Evolutionary conservation across 2,888 invertebrate genomes (phyloP), one percentile per base, ranked within the genome.

Genomic region (Hirtodrosophila histrioides): DNA sequence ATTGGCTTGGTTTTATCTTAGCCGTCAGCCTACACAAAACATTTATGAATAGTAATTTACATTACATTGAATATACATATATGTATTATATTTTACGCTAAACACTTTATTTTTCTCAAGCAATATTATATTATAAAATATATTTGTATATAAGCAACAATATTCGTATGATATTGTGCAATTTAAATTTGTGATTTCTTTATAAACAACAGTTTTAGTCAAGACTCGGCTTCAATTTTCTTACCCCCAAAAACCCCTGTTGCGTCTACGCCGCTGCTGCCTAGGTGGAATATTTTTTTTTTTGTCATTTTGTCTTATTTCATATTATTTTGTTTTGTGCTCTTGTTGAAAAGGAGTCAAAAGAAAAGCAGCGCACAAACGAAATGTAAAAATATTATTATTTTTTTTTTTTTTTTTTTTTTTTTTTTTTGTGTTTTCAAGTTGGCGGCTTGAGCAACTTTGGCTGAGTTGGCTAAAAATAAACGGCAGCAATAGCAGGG

Each of bases 391-490:
- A 88, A 83, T 88, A 86, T 76, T 71, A 75, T 78, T 72, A 65
- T 75, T 57, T 57, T 46, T 72, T 65, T 75, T 57, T 55, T 46
- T 39, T 63, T 58, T 40, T 41, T 36, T 53, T 41, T 46, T 41
- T 33, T 50, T 11, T 54, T 31, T 44, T 43, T 24, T 12, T 58
- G 27, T 70, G 33, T 60, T 76, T 88, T 83, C 71, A 88, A 88
- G 86, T 86, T 82, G 78, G 82, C 72, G 82, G 80, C 83, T 83
- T 79, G 80, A 88, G 81, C 84, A 86, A 88, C 88, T 75, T 69
- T 75, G 60, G 49, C 84, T 85, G 86, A 86, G 83, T 79, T 86
- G 84, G 83, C 83, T 88, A 83, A 82, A 88, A 83, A 83, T 88
- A 83, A 88, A 88, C 67, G 69, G 46, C 70, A 73, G 78, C 82